These are phyloP conservation scores for Podarcis cretensis DNA, from an alignment of 2,113 vertebrate genomes.

Conservation along the genomic window DNA sequence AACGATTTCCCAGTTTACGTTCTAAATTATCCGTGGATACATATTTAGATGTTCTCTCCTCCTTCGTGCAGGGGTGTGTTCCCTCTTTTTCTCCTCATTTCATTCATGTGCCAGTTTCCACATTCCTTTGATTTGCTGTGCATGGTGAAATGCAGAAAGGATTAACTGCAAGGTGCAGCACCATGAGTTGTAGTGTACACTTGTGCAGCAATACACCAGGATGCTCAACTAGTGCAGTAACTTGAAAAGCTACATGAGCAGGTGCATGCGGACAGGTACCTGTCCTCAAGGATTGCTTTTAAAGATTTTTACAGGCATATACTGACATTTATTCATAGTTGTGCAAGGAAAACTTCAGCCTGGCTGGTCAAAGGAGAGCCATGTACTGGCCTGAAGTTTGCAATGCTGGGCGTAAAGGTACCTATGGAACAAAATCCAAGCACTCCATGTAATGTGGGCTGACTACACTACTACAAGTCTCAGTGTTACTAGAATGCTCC, in stretches of 20 bases:
- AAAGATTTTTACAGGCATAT: not conserved
- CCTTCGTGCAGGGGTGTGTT: not conserved
- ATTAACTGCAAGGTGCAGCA: not conserved
- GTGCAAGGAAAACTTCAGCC: not conserved
- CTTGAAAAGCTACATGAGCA: not conserved
- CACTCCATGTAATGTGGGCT: not conserved
- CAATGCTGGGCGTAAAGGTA: not conserved
- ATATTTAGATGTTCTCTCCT: not conserved
- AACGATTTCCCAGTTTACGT: not conserved
- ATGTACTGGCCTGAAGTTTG: not conserved
- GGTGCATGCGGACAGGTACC: not conserved
- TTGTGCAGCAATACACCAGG: not conserved
- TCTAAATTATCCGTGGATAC: not conserved
- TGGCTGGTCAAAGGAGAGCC: not conserved
- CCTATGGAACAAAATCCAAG: not conserved
- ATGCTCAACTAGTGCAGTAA: not conserved
- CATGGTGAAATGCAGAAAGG: slow-evolving; percentile 8
- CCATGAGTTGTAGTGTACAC: not conserved
- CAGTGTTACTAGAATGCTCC: not conserved
- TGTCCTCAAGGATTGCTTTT: not conserved
- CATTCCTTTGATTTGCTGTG: not conserved
- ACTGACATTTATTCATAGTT: not conserved
- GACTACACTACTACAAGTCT: not conserved
- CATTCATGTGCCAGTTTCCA: not conserved
- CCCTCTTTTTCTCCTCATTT: not conserved